Percentiles rank a stretch among this genome's conserved stretches.
phyloP scores from a whole-genome alignment of 2,113 vertebrate genomes.

The Galbula dea region DNA sequence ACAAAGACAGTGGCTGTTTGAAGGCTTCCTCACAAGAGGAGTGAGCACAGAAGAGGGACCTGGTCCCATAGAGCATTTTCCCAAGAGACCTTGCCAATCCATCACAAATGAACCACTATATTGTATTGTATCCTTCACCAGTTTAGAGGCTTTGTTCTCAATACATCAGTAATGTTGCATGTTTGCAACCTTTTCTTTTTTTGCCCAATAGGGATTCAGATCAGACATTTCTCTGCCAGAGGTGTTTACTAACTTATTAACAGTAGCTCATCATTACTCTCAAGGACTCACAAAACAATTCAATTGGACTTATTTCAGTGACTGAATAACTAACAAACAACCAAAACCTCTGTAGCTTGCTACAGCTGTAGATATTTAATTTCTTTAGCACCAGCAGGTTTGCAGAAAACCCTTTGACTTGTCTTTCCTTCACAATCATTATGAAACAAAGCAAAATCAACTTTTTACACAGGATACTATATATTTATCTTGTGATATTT shows the following conservation, averaged over 20 bases:
- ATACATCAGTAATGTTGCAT: neutral
- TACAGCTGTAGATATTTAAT: neutral
- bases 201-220: neutral
- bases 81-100: neutral
- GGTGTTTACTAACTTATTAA: neutral
- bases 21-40: neutral
- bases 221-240: neutral
- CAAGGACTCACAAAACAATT: neutral
- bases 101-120: neutral
- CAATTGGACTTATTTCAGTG: neutral
- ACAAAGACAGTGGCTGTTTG: neutral
- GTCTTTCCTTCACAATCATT: neutral
- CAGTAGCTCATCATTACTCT: neutral
- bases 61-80: neutral
- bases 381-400: neutral
- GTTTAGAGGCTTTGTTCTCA: neutral
- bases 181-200: neutral
- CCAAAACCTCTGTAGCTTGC: neutral
- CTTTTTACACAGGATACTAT: neutral
- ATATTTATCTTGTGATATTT: neutral
- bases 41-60: neutral
- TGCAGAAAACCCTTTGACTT: neutral
- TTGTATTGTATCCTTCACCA: neutral
- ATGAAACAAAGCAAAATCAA: neutral
- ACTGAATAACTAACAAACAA: neutral